Base-by-base conservation (phyloP, 2,113 vertebrate species). In the Porphyrio hochstetteri region DNA sequence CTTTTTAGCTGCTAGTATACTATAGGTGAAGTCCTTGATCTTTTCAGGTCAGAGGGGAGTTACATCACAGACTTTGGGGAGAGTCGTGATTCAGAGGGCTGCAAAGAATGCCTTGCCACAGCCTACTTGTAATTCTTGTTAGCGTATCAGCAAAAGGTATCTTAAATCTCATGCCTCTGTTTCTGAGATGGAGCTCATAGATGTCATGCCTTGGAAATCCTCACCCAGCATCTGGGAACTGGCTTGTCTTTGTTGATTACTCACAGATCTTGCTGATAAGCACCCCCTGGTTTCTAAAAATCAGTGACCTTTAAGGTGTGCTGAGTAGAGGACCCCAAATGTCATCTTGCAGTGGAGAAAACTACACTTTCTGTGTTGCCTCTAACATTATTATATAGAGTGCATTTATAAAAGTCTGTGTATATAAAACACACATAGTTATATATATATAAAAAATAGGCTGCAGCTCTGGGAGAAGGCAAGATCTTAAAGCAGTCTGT, bases 61-160 rank as follows among this genome's bases (percentile, higher is more conserved):
- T 57, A 46, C 0, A 0, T 36, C 42, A 38, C 12, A 52, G 48
- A 35, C 40, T 38, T 63, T 28, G 24, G 18, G 27, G 19, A 64
- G 31, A 71, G 44, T 55, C 19, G 1, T 33, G 36, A 81, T 65
- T 80, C 5, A 18, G 46, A 79, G 31, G 31, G 33, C 29, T 60
- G 63, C 27, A 23, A 25, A 56, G 68, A 80, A 72, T 11, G 14
- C 4, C n/a, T 85, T 88, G 50, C 24, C 57, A 42, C 12, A 64
- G 27, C 25, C 35, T 55, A 5, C 53, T 79, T 91, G 57, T 29
- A 55, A 18, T 86, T 90, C 59, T 52, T 3, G 5, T 36, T 61
- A 56, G 44, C 1, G 0, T 28, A 19, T 82, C 48, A 29, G 55
- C 44, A 57, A 61, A 56, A 48, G 2, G 6, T 23, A 18, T 44